These are phyloP conservation scores for Drosophila rubida DNA, from an alignment of 2,888 invertebrate genomes.

Conservation along the genomic window DNA sequence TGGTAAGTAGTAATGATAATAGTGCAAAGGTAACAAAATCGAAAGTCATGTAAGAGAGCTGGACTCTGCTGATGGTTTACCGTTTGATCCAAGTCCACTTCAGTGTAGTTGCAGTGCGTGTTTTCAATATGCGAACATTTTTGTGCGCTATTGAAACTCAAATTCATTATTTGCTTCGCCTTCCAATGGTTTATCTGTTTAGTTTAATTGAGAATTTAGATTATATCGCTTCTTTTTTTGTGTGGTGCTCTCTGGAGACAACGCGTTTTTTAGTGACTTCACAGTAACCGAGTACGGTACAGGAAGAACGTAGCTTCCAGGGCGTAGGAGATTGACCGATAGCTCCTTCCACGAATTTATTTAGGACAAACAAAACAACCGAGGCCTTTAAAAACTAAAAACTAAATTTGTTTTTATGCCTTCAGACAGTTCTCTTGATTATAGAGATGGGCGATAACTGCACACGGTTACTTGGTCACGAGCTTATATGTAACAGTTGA, in stretches of 20 bases:
- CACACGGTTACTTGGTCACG: slow-evolving; percentile 34
- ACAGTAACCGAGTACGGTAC: slow-evolving; percentile 36
- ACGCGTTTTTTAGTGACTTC: slow-evolving; percentile 14
- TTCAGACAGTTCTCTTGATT: slow-evolving; percentile 40
- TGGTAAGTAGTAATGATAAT: slow-evolving; percentile 9
- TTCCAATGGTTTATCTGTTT: slow-evolving; percentile 24
- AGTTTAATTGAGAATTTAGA: slow-evolving; percentile 71
- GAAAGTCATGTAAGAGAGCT: slow-evolving; percentile 67
- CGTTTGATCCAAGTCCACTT: slow-evolving; percentile 75
- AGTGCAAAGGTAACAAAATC: slow-evolving; percentile 41
- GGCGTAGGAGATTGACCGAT: slow-evolving; percentile 22
- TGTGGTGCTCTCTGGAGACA: slow-evolving; percentile 32
- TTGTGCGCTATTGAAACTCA: slow-evolving; percentile 54
- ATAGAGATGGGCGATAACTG: slow-evolving; percentile 46
- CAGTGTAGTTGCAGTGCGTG: slow-evolving; percentile 51
- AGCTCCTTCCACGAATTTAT: slow-evolving; percentile 17
- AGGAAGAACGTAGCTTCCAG: slow-evolving; percentile 49
- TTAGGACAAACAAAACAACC: slow-evolving; percentile 31
- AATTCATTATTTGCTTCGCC: slow-evolving; percentile 59
- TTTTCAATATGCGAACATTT: slow-evolving; percentile 65
- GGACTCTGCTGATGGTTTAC: slow-evolving; percentile 48
- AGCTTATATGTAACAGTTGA: slow-evolving; percentile 2
- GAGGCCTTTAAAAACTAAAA: slow-evolving; percentile 32
- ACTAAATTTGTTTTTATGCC: slow-evolving; percentile 42
- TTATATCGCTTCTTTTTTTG: slow-evolving; percentile 27